Percentiles rank a stretch among this genome's conserved stretches.
These are phyloP conservation scores for Drosophila subobscura DNA, from an alignment of 1,140 invertebrate genomes.

Conservation along the genomic window DNA sequence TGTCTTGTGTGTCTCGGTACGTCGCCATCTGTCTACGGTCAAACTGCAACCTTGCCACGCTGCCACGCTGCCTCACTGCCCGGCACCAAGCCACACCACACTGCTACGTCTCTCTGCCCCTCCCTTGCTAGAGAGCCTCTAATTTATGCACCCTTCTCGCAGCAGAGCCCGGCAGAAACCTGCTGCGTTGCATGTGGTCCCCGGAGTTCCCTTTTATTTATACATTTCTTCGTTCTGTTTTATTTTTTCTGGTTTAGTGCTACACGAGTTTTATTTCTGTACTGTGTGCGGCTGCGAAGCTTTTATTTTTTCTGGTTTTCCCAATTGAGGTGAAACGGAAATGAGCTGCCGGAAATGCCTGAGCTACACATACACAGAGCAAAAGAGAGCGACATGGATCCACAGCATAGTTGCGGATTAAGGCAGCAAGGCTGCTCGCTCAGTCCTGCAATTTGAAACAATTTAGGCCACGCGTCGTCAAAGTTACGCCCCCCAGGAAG, in stretches of 20 bases:
- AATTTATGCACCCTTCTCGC: constrained; percentile 80
- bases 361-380: constrained; percentile 49
- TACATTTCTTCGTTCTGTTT: constrained; percentile 4
- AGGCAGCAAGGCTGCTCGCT: constrained; percentile 46
- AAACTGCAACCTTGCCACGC: constrained; percentile 67
- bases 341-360: constrained; percentile 82
- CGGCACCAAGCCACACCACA: constrained; percentile 14
- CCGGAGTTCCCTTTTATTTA: constrained; percentile 52
- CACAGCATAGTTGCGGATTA: constrained; percentile 49
- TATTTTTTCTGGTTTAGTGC: constrained; percentile 40
- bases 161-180: constrained; percentile 38
- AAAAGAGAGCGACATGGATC: background rate
- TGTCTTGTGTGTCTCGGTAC: constrained; percentile 24
- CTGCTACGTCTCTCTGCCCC: background rate
- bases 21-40: constrained; percentile 57
- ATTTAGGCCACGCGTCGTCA: constrained; percentile 73
- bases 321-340: constrained; percentile 82
- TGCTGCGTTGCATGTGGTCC: constrained; percentile 66
- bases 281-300: constrained; percentile 9
- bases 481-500: constrained; percentile 20
- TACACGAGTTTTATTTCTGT: constrained; percentile 65
- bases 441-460: constrained; percentile 77
- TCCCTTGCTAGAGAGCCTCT: constrained; percentile 29
- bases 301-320: constrained; percentile 60
- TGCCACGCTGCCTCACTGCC: constrained; percentile 34